Evolutionary conservation across 2,113 vertebrate genomes (phyloP).

Genomic region (Delphinapterus leucas): DNA sequence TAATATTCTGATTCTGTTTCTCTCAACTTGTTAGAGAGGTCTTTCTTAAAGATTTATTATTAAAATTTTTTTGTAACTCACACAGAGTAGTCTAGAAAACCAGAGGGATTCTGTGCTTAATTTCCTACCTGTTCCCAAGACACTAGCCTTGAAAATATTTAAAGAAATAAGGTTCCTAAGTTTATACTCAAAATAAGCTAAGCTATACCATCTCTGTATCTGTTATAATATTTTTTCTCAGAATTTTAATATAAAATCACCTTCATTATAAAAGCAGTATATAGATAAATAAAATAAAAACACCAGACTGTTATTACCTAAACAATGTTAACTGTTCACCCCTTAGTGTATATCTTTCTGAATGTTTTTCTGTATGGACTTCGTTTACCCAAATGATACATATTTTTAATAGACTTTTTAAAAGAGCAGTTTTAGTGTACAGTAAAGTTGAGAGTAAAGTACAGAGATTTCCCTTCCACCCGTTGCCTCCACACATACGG

Average conservation of each 20-base stretch:
- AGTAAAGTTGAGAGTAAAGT: background rate
- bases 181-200: background rate
- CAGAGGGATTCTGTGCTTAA: background rate
- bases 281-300: background rate
- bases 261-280: background rate
- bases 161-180: background rate
- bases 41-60: slow-evolving; percentile 18
- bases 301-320: background rate
- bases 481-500: background rate
- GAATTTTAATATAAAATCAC: background rate
- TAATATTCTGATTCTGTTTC: background rate
- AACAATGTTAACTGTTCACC: background rate
- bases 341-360: background rate
- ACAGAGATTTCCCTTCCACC: background rate
- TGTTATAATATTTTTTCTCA: background rate
- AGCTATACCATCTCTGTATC: background rate
- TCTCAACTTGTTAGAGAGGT: background rate
- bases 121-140: background rate
- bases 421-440: background rate
- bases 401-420: background rate
- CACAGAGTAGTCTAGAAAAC: background rate
- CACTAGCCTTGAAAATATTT: background rate
- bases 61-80: background rate
- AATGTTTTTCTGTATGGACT: background rate
- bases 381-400: background rate